Evolutionary conservation across 2,888 invertebrate species (phyloP), one percentile per base, ranked within the genome.

Genomic region (Ichneumoninae sp.): DNA sequence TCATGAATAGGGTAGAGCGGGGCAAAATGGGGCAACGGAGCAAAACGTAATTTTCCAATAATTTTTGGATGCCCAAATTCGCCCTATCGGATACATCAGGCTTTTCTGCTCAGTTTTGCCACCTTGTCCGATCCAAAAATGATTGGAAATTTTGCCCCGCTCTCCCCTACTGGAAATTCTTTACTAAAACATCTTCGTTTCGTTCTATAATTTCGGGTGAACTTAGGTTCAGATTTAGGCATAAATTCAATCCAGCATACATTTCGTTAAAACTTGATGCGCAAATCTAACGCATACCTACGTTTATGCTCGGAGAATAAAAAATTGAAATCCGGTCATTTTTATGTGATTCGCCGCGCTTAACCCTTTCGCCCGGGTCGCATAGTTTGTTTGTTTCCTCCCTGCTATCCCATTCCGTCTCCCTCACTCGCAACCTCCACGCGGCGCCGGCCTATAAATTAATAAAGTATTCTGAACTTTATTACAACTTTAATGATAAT

Each of bases 401-500:
- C 44, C 57, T 77, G 16, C 73, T 60, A 81, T 16, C 8, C 52
- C 10, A 16, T 47, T 65, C n/a, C 19, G 40, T 74, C 52, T 77
- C 54, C 30, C 80, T 74, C 60, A n/a, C 22, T 69, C 60, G 44
- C 54, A 73, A 80, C 73, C 73, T 30, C 54, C 50, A 69, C 50
- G 68, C 79, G 77, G 83, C 85, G 87, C 90, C 88, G 90, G 89
- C 91, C 93, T 93, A 93, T 93, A 93, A 93, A 93, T 93, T 93
- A 93, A 93, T 93, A 93, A 93, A 93, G 93, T 93, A 93, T 93
- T 90, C 93, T 90, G 91, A 93, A 93, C 93, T 93, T 93, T 93
- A 93, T 93, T 92, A 93, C 91, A 93, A 93, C 92, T 93, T 92
- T 93, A 93, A 93, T 93, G 92, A 92, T 93, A 93, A 93, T 93